Percentiles rank a stretch among this genome's conserved stretches.
phyloP scores from a whole-genome alignment of 2,797 vertebrate genomes.

The Melanotaenia boesemani region DNA sequence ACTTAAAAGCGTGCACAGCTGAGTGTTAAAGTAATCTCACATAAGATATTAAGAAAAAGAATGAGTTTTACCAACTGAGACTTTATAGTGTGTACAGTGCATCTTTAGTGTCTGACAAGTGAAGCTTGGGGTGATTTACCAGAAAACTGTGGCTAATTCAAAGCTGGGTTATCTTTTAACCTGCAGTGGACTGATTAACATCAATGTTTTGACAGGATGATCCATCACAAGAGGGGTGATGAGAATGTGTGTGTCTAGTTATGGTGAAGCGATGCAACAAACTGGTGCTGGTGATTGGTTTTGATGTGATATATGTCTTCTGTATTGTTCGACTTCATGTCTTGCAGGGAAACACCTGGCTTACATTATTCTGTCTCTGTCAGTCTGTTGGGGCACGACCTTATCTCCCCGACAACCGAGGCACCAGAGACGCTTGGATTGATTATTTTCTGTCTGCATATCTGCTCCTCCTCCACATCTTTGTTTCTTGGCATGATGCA shows the following conservation, averaged over 20 bases:
- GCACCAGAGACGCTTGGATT: not conserved
- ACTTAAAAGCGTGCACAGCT: not conserved
- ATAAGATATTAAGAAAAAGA: not conserved
- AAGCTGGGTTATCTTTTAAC: slow-evolving; percentile 16
- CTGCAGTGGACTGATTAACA: slow-evolving; percentile 20
- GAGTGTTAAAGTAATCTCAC: not conserved
- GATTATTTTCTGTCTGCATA: slow-evolving; percentile 20
- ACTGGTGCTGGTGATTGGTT: not conserved
- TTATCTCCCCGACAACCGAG: slow-evolving; percentile 15
- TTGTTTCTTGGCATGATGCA: not conserved
- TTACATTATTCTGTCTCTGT: slow-evolving; percentile 14
- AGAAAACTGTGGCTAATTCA: not conserved
- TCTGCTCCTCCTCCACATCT: slow-evolving; percentile 15
- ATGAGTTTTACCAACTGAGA: not conserved
- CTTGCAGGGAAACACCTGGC: not conserved
- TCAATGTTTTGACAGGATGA: slow-evolving; percentile 4
- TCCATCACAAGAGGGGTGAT: not conserved
- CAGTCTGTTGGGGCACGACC: slow-evolving; percentile 6
- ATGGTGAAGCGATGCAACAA: not conserved
- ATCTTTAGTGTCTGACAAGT: not conserved
- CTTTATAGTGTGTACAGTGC: not conserved
- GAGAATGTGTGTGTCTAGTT: not conserved
- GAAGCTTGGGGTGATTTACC: slow-evolving; percentile 3
- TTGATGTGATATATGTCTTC: not conserved
- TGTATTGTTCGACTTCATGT: not conserved